Evolutionary conservation across 1,140 invertebrate genomes (phyloP), one percentile per base, ranked within the genome.

Genomic region (Sminthurides bifidus): DNA sequence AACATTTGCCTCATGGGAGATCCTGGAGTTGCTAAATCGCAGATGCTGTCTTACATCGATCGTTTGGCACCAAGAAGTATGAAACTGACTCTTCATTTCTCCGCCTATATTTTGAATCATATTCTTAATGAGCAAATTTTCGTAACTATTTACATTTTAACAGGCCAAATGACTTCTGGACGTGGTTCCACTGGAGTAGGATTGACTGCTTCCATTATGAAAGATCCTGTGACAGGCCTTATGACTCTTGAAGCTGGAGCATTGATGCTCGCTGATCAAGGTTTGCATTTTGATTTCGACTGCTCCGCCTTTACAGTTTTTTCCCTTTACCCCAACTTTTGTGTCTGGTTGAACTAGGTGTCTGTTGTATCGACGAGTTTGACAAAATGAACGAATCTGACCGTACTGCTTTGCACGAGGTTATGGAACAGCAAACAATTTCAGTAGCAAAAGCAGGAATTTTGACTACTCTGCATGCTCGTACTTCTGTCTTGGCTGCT

Each of bases 401-500:
- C 73, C 79, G 94, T 66, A 96, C 92, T 0, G 91, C 95, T 37
- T 98, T 99, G 65, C 96, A 99, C 70, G 96, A 99, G 75, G 92
- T 94, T 5, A 99, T 99, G 96, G 96, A 99, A 76, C 96, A 99
- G 68, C 96, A 99, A 74, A 99, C 96, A 1, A 97, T 99, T 61
- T 97, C 92, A 40, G 98, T 99, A 69, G 94, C 96, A 12, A 99
- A 99, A 81, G 95, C 94, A 45, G 95, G 95, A 45, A 98, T 98
- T 62, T 91, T 98, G 85, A 96, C 95, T 0, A 91, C 87, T 29
- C 72, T 98, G 19, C 98, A 98, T 75, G 94, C 94, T 0, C 79
- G 94, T 60, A 90, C 94, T 6, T 94, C 94, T 1, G 98, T 99
- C 67, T 74, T 99, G 61, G 95, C 95, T 8, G 96, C 96, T 2